phyloP scores from a whole-genome alignment of 1,140 invertebrate genomes.

The Musca vetustissima region DNA sequence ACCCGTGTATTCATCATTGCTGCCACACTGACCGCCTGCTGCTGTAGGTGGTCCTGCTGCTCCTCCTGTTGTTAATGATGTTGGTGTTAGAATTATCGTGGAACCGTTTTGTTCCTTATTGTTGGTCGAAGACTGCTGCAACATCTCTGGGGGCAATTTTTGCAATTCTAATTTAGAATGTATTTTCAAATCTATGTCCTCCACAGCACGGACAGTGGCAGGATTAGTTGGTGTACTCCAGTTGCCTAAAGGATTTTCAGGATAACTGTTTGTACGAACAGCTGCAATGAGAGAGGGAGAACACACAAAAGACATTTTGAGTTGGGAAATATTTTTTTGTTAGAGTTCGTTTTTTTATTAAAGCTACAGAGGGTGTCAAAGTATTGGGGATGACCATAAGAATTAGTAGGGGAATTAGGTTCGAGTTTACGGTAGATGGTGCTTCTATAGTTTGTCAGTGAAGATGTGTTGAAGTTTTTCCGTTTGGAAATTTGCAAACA shows the following conservation, averaged over 20 bases:
- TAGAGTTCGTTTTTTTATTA: too few species aligned
- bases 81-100: conserved; percentile 47
- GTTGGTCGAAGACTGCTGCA: conserved; percentile 11
- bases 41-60: conserved; percentile 14
- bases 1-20: conserved; percentile 38
- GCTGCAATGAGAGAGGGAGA: neutral
- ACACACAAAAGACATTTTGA: neutral
- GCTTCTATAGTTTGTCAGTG: too few species aligned
- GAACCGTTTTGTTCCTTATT: conserved; percentile 40
- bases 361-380: too few species aligned
- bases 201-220: neutral
- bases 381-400: too few species aligned
- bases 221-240: neutral
- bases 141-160: conserved; percentile 40
- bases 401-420: too few species aligned
- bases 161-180: conserved; percentile 51
- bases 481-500: too few species aligned
- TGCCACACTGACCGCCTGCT: neutral
- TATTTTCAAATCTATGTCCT: conserved; percentile 27
- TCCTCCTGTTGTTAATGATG: neutral
- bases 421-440: too few species aligned
- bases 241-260: conserved; percentile 3
- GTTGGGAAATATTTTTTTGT: too few species aligned
- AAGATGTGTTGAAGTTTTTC: too few species aligned
- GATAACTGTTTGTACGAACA: neutral